Evolutionary conservation across 2,888 invertebrate genomes (phyloP).

Genomic region (Noctua janthina): DNA sequence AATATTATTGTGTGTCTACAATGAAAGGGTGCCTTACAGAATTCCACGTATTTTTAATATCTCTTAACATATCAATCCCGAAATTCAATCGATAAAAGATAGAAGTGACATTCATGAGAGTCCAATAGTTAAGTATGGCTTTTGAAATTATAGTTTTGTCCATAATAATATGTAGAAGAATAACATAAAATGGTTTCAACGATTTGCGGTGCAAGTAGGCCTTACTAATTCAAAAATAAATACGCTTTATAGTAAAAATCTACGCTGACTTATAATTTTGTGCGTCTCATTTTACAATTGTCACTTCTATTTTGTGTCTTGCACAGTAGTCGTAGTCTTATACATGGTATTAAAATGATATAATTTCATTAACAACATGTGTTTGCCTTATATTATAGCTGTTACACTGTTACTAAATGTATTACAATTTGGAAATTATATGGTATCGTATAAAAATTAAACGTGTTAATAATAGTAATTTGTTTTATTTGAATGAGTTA

Average conservation of each 20-base stretch:
- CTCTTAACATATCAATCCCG: slow-evolving; percentile 31
- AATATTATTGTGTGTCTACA: slow-evolving; percentile 46
- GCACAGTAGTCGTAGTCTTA: slow-evolving; percentile 26
- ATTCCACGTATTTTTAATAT: slow-evolving; percentile 54
- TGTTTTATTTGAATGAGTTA: slow-evolving; percentile 40
- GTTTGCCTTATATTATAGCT: slow-evolving; percentile 41
- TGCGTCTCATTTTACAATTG: background rate
- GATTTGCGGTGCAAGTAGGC: background rate
- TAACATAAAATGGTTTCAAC: background rate
- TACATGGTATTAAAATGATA: slow-evolving; percentile 27
- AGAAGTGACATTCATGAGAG: slow-evolving; percentile 29
- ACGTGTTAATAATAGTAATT: slow-evolving; percentile 59
- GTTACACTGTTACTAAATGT: slow-evolving; percentile 62
- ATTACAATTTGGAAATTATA: slow-evolving; percentile 55
- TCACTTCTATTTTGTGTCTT: slow-evolving; percentile 36
- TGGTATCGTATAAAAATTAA: slow-evolving; percentile 52
- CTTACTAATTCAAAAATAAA: background rate
- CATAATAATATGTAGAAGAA: background rate
- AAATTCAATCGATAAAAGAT: slow-evolving; percentile 18
- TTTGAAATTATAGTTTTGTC: background rate
- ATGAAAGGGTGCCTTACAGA: slow-evolving; percentile 54
- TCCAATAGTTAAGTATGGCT: background rate
- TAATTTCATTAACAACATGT: slow-evolving; percentile 18
- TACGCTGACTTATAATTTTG: background rate
- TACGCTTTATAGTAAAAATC: background rate